phyloP scores from a whole-genome alignment of 1,140 invertebrate genomes.

The Solen grandis region DNA sequence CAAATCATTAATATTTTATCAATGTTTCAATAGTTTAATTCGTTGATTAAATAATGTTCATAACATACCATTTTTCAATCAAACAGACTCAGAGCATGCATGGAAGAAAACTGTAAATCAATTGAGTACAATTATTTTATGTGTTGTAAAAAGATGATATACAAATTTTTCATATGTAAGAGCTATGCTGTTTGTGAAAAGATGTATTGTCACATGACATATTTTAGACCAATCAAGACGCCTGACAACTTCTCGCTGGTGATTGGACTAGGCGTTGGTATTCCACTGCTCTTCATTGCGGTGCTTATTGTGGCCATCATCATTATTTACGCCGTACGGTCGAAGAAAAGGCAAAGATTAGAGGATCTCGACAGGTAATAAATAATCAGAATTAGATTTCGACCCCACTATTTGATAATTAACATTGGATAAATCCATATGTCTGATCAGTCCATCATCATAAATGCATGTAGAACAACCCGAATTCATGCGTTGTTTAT shows the following conservation, averaged over 20 bases:
- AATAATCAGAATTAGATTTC: too few species aligned
- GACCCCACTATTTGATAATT: too few species aligned
- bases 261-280: conserved; percentile 42
- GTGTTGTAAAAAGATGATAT: neutral
- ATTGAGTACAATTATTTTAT: neutral
- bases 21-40: neutral
- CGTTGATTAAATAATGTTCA: neutral
- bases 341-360: neutral
- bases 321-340: conserved; percentile 11
- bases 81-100: neutral
- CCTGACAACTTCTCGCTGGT: conserved; percentile 42
- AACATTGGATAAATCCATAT: too few species aligned
- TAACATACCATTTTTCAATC: neutral
- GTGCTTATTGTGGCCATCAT: conserved; percentile 22
- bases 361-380: conserved; percentile 41
- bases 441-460: too few species aligned
- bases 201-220: neutral
- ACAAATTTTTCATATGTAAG: neutral
- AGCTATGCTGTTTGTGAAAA: neutral
- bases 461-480: too few species aligned
- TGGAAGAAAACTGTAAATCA: neutral
- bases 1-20: too few species aligned
- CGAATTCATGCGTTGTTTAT: too few species aligned
- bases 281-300: conserved; percentile 35
- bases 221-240: conserved; percentile 36